Base-by-base conservation (phyloP, 2,113 vertebrate species). In the Hystrix cristata region DNA sequence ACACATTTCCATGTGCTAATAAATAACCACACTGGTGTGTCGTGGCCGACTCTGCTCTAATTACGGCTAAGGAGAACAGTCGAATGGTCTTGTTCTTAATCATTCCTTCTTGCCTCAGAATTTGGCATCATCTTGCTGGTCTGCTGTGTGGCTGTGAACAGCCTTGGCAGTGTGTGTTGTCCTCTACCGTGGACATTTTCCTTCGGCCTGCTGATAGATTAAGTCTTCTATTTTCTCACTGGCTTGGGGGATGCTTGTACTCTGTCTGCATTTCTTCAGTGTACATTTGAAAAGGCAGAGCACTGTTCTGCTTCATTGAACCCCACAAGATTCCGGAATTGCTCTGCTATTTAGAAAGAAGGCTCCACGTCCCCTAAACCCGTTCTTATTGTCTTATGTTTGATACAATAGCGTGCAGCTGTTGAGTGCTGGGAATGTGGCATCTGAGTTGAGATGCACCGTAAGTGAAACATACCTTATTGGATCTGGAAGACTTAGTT, bases 101-200 rank as follows among this genome's bases (percentile, higher is more conserved):
- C 62, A 31, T 38, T 38, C 38, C 18, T 67, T 16, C 9, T 27
- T 19, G 15, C 43, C 16, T 29, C 23, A 11, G 46, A 25, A n/a
- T 15, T 88, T 23, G 18, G 29, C 7, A 11, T 38, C 55, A 1
- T 16, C n/a, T 78, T 48, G n/a, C 38, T 23, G 48, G 55, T 23
- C 60, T 5, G 25, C 5, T 10, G 27, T 78, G 21, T 82, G 43
- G 31, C 51, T 83, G 0, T 38, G 23, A 29, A 53, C 23, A 46
- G 38, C 51, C 38, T 69, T 48, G 1, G 10, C 25, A 34, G 2
- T n/a, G 1, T 29, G 0, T 3, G 2, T 19, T 21, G 18, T 51
- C 12, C 31, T 91, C 25, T 13, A 11, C 53, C 71, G 43, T 79
- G 31, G 79, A 31, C 1, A 34, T 57, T 59, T 48, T 85, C 7